Conservation (phyloP, 2,113 vertebrate species). For the Brachyhypopomus gauderio region DNA sequence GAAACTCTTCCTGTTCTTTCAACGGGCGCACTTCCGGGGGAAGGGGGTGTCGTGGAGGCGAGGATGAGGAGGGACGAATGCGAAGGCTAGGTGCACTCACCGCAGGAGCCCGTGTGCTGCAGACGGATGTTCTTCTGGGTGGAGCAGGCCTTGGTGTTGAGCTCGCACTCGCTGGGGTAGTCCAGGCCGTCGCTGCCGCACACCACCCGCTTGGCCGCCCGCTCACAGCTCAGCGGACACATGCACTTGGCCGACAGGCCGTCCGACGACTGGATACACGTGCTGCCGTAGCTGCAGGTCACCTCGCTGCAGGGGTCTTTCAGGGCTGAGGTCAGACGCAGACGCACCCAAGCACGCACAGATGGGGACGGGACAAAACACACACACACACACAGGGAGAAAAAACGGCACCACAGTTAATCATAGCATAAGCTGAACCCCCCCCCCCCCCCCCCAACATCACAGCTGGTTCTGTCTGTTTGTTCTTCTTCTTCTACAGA, state of each 20-base stretch:
- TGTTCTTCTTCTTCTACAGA: not conserved
- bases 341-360: not conserved
- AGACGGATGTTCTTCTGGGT: conserved; percentile 85
- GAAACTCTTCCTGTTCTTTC: not conserved
- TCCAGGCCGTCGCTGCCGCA: conserved; percentile 91
- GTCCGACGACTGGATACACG: conserved; percentile 82
- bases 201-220: conserved; percentile 68
- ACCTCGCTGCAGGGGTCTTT: conserved; percentile 89
- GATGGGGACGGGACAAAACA: not conserved
- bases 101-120: conserved; percentile 84
- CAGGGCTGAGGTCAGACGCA: conserved; percentile 71
- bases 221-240: conserved; percentile 82
- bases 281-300: conserved; percentile 92
- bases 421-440: not conserved
- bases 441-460: not conserved
- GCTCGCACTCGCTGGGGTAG: conserved; percentile 86
- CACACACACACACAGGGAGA: not conserved
- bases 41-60: not conserved
- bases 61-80: not conserved
- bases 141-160: conserved; percentile 85
- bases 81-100: conserved; percentile 72
- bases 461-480: not conserved
- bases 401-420: not conserved
- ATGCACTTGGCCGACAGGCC: conserved; percentile 85
- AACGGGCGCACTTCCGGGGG: not conserved